Base-by-base conservation (phyloP, 2,888 invertebrate species). In the Ophioninae sp. region DNA sequence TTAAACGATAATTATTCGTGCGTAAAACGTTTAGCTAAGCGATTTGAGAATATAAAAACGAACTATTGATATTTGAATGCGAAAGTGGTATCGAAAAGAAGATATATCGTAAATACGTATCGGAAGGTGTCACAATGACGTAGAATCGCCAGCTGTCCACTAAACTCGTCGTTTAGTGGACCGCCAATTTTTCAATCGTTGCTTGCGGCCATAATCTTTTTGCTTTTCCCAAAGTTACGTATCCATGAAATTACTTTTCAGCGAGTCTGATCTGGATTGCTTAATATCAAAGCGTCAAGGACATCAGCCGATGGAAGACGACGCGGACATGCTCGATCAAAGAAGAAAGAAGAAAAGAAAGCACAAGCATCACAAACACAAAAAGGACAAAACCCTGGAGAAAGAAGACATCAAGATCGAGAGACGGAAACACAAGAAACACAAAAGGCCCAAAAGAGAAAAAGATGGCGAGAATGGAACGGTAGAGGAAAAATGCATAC, bases 361-460 rank as follows among this genome's bases (percentile, higher is more conserved):
- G 88, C 93, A 93, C 82, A 93, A 93, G 81, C 92, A 92, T 76
- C 91, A 90, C 79, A 93, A 93, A 79, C 93, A 93, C 75, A 93
- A 93, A 88, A 92, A 91, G 68, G 93, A 93, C 75, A 93, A 91
- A 88, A 82, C 88, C 57, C 50, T 87, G 7, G 92, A 92, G 41
- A 91, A 89, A 70, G 89, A 84, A 0, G 72, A 74, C 23, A 3
- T 50, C 6, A 84, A 84, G 56, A 39, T 79, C 0, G 84, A 84
- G 2, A 91, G 92, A 13, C 92, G 91, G 83, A 93, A 92, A 81
- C 92, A 92, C 67, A 93, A 93, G 79, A 93, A 93, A 85, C 92
- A 92, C 76, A 93, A 93, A 77, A 87, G 89, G 73, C 89, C 89
- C 7, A 92, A 90, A 64, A 91, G 90, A 72, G 89, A 87, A 57